Percentiles rank a stretch among this genome's conserved stretches.
These are phyloP conservation scores for Pogonomyrmex barbatus DNA, from an alignment of 1,140 invertebrate genomes.

Conservation along the genomic window DNA sequence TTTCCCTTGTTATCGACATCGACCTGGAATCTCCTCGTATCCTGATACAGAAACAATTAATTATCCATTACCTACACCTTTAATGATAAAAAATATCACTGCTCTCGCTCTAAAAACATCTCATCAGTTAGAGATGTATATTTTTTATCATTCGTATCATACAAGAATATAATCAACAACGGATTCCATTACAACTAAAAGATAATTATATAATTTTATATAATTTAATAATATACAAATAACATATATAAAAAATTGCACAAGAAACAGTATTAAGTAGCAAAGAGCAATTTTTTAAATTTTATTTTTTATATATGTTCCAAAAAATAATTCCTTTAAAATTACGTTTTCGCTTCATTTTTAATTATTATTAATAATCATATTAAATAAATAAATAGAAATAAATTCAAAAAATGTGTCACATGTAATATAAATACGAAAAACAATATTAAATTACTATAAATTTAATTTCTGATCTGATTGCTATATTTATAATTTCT, in stretches of 20 bases:
- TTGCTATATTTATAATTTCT: not conserved
- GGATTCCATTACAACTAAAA: not conserved
- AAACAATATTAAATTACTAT: not conserved
- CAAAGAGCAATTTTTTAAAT: not conserved
- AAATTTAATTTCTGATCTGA: not conserved
- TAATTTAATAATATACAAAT: not conserved
- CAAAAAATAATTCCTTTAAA: not conserved
- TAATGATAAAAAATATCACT: conserved; percentile 36
- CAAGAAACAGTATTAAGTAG: not conserved
- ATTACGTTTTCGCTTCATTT: too few relatives aligned
- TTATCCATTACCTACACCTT: conserved; percentile 4
- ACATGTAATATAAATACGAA: not conserved
- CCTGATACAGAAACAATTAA: conserved; percentile 49
- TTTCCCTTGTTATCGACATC: conserved; percentile 38
- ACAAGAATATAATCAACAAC: not conserved
- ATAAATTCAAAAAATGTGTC: not conserved
- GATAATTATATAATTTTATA: not conserved
- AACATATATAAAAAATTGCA: not conserved
- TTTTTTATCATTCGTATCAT: not conserved
- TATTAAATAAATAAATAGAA: not conserved
- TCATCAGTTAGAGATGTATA: not conserved
- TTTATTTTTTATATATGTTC: not conserved
- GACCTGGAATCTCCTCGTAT: conserved; percentile 19
- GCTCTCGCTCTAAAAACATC: not conserved
- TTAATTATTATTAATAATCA: not conserved